Evolutionary conservation across 2,113 vertebrate species (phyloP).

Genomic region (Myanophis thanlyinensis): DNA sequence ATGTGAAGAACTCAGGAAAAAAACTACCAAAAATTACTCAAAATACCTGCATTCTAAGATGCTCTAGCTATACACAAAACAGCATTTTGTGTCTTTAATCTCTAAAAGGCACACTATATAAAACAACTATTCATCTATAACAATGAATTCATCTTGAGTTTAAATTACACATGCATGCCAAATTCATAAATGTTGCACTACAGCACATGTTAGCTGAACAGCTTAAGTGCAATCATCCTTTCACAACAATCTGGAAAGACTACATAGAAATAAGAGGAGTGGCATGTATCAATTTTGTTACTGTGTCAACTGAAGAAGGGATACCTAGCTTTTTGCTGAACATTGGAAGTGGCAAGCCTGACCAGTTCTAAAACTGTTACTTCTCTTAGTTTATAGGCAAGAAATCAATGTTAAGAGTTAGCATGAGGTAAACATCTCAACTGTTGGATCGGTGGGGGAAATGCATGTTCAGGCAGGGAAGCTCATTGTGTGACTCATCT

Average conservation of each 20-base stretch:
- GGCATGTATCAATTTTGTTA: not conserved
- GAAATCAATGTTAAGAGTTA: not conserved
- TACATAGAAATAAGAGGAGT: not conserved
- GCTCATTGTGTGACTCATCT: not conserved
- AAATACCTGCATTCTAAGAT: not conserved
- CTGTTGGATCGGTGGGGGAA: not conserved
- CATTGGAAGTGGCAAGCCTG: not conserved
- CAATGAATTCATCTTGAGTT: not conserved
- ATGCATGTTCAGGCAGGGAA: not conserved
- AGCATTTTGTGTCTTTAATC: not conserved
- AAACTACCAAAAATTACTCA: not conserved
- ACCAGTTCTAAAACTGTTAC: not conserved
- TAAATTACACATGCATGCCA: not conserved
- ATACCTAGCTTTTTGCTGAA: not conserved
- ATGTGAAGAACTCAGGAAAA: not conserved
- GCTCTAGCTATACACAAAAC: not conserved
- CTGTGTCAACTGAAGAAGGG: not conserved
- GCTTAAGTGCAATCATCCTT: not conserved
- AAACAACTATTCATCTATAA: not conserved
- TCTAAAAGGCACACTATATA: not conserved
- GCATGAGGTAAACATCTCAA: not conserved
- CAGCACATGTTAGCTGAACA: not conserved
- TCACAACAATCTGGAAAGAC: not conserved
- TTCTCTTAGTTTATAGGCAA: not conserved
- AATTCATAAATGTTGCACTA: not conserved